Evolutionary conservation across 2,888 invertebrate species (phyloP).

Genomic region (Lycaena phlaeas): DNA sequence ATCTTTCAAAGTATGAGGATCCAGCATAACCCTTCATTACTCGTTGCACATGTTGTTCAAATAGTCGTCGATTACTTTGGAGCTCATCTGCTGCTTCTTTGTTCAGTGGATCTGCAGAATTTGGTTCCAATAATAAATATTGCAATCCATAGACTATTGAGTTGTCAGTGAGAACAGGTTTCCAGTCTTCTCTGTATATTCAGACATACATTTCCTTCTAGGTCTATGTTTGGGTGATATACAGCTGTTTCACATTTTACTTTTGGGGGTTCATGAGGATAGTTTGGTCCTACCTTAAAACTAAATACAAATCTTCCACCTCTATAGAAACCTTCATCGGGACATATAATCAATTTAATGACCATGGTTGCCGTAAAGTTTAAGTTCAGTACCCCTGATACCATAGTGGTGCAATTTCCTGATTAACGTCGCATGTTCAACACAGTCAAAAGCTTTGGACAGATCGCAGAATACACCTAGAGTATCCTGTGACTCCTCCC

Average conservation of each 20-base stretch:
- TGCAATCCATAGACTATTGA: slow-evolving; percentile 98
- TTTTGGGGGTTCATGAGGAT: slow-evolving; percentile 98
- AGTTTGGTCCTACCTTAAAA: slow-evolving; percentile 97
- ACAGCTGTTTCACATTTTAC: slow-evolving; percentile 98
- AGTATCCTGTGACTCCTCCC: too few species aligned
- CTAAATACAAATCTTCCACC: slow-evolving; percentile 96
- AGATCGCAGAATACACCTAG: too few species aligned
- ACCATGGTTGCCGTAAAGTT: too few species aligned
- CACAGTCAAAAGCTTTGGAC: too few species aligned
- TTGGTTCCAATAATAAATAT: slow-evolving; percentile 98
- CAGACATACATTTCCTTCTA: slow-evolving; percentile 97
- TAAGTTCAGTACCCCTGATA: too few species aligned
- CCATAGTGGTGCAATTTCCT: too few species aligned
- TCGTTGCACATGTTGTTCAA: slow-evolving; percentile 96
- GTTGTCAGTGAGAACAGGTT: slow-evolving; percentile 97
- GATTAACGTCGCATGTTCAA: too few species aligned
- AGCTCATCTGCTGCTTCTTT: slow-evolving; percentile 98
- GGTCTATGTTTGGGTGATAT: slow-evolving; percentile 98
- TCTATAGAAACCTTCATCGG: slow-evolving; percentile 98
- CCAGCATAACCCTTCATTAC: slow-evolving; percentile 98
- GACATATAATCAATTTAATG: slow-evolving; percentile 96
- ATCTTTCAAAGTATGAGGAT: slow-evolving; percentile 94
- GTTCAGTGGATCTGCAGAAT: slow-evolving; percentile 98
- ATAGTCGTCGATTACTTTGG: slow-evolving; percentile 92
- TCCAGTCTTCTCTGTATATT: slow-evolving; percentile 99